phyloP scores from a whole-genome alignment of 2,888 invertebrate species.

The Dryocosmus kuriphilus region DNA sequence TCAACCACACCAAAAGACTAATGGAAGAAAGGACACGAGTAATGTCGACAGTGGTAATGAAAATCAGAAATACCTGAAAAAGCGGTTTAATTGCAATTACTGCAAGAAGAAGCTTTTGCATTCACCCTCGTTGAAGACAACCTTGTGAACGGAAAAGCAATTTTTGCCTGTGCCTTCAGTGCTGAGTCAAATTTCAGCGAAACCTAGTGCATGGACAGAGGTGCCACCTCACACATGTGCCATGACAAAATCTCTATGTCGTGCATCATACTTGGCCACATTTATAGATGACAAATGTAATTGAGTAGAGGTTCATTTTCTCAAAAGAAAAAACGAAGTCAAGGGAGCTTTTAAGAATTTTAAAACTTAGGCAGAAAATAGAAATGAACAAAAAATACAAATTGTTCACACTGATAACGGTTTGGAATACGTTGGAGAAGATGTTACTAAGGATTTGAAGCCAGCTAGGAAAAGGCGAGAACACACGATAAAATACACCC shows the following conservation, averaged over 20 bases:
- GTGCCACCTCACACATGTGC: constrained; percentile 52
- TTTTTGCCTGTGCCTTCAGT: constrained; percentile 31
- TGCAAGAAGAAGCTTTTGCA: constrained; percentile 16
- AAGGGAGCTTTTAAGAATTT: constrained; percentile 44
- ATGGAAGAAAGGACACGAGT: too few relatives aligned
- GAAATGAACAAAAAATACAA: constrained; percentile 47
- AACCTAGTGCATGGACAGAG: constrained; percentile 50
- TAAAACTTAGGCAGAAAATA: constrained; percentile 45
- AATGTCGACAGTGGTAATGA: neutral
- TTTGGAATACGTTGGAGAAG: constrained; percentile 44
- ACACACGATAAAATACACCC: constrained; percentile 49
- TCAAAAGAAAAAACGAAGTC: constrained; percentile 46
- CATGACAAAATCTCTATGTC: constrained; percentile 39
- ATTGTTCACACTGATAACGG: constrained; percentile 48
- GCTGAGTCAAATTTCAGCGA: constrained; percentile 17
- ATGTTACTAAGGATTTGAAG: constrained; percentile 35
- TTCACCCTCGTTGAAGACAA: neutral
- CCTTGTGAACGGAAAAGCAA: constrained; percentile 15
- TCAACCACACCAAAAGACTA: too few relatives aligned
- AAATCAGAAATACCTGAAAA: neutral
- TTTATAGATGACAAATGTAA: neutral
- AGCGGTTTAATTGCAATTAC: constrained; percentile 10
- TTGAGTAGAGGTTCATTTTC: constrained; percentile 46
- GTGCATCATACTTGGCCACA: neutral
- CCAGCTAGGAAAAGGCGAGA: constrained; percentile 43